Evolutionary conservation across 2,113 vertebrate species (phyloP).

Genomic region (Heterotis niloticus): DNA sequence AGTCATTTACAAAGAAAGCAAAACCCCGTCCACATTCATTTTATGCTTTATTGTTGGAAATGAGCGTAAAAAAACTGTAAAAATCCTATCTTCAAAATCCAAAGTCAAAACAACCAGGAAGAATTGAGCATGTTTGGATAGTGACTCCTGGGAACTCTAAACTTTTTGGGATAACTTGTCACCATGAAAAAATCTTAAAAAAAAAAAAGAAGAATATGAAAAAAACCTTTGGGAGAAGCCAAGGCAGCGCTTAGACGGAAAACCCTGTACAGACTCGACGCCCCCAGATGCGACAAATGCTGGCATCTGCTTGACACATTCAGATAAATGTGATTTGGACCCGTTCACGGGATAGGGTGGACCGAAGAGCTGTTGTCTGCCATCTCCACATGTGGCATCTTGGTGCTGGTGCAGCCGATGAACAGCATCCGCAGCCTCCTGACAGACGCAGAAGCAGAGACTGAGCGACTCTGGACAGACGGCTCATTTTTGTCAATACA

Average conservation of each 20-base stretch:
- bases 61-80: too few species aligned
- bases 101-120: too few species aligned
- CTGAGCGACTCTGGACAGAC: neutral
- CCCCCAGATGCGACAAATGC: neutral
- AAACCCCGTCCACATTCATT: too few species aligned
- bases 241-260: too few species aligned
- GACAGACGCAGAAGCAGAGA: too few species aligned
- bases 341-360: neutral
- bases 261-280: neutral
- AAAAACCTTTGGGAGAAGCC: neutral
- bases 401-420: neutral
- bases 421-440: too few species aligned
- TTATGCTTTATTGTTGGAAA: too few species aligned
- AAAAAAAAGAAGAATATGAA: neutral
- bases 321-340: neutral
- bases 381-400: neutral
- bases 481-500: too few species aligned
- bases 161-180: neutral
- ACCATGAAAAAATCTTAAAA: neutral
- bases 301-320: neutral
- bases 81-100: too few species aligned
- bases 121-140: too few species aligned
- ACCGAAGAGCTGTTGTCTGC: neutral
- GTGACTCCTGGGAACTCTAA: neutral
- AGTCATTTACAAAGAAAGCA: too few species aligned